phyloP scores from a whole-genome alignment of 2,888 invertebrate species.

The Neoascia interrupta region DNA sequence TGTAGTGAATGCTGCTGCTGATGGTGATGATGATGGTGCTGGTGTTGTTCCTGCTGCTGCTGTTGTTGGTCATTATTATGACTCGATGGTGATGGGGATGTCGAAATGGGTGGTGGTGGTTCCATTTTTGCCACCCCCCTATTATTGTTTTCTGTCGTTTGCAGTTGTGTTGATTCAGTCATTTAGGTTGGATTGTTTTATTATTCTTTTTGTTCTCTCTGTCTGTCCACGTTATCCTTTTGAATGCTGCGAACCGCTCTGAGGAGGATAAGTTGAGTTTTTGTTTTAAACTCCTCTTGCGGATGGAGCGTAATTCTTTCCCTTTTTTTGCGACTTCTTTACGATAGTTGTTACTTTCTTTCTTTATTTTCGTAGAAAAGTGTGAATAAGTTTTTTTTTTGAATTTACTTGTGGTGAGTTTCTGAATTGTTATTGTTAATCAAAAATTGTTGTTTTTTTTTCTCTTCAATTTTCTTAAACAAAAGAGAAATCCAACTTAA shows the following conservation, averaged over 20 bases:
- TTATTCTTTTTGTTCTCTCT: constrained; percentile 26
- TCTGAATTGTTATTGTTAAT: constrained; percentile 16
- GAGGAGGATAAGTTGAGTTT: constrained; percentile 29
- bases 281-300: constrained; percentile 24
- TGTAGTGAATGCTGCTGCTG: constrained; percentile 79
- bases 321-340: constrained; percentile 11
- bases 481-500: constrained; percentile 50
- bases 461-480: constrained; percentile 19
- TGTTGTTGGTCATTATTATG: constrained; percentile 58
- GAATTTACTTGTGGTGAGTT: too few species aligned
- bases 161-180: constrained; percentile 80
- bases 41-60: constrained; percentile 48
- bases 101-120: constrained; percentile 79
- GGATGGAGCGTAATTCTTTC: constrained; percentile 18
- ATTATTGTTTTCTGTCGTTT: constrained; percentile 80
- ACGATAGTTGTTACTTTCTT: constrained; percentile 32
- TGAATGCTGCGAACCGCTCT: not conserved
- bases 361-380: constrained; percentile 30
- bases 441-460: not conserved
- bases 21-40: constrained; percentile 73
- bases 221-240: not conserved
- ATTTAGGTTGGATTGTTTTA: constrained; percentile 73
- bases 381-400: constrained; percentile 42
- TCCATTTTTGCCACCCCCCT: constrained; percentile 80
- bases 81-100: constrained; percentile 80